These are phyloP conservation scores for Melikaiella ostensackeni DNA, from an alignment of 2,888 invertebrate species.

Conservation along the genomic window DNA sequence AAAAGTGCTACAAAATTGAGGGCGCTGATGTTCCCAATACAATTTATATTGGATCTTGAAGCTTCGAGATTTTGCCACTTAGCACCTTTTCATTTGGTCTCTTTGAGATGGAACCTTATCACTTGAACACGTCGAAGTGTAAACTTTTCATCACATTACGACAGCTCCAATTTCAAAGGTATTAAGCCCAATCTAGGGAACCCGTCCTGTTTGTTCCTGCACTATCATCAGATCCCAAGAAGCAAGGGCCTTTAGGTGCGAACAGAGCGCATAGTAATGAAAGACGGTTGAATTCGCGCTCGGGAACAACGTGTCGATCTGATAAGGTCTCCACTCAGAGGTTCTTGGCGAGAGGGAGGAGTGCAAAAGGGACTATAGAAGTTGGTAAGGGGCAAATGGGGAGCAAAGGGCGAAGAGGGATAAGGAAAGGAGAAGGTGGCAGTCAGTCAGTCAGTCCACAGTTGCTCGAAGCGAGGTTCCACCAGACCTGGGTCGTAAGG, in stretches of 20 bases:
- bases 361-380: slow-evolving; percentile 43
- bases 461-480: slow-evolving; percentile 56
- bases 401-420: slow-evolving; percentile 38
- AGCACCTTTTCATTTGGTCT: too few species aligned
- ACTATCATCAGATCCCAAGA: background rate
- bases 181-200: slow-evolving; percentile 8
- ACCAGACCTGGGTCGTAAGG: slow-evolving; percentile 58
- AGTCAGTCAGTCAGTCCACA: slow-evolving; percentile 62
- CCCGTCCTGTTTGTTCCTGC: background rate
- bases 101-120: too few species aligned
- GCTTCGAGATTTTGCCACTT: too few species aligned
- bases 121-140: too few species aligned
- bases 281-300: slow-evolving; percentile 53
- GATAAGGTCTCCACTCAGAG: slow-evolving; percentile 40
- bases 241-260: slow-evolving; percentile 20
- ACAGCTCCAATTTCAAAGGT: background rate
- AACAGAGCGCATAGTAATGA: slow-evolving; percentile 33
- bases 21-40: too few species aligned
- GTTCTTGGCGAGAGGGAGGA: background rate
- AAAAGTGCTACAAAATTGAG: too few species aligned
- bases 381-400: slow-evolving; percentile 43
- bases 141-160: too few species aligned
- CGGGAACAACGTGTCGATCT: slow-evolving; percentile 53
- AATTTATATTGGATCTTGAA: too few species aligned
- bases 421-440: slow-evolving; percentile 46